These are phyloP conservation scores for Nomada hirtipes DNA, from an alignment of 2,888 invertebrate genomes.

Conservation along the genomic window DNA sequence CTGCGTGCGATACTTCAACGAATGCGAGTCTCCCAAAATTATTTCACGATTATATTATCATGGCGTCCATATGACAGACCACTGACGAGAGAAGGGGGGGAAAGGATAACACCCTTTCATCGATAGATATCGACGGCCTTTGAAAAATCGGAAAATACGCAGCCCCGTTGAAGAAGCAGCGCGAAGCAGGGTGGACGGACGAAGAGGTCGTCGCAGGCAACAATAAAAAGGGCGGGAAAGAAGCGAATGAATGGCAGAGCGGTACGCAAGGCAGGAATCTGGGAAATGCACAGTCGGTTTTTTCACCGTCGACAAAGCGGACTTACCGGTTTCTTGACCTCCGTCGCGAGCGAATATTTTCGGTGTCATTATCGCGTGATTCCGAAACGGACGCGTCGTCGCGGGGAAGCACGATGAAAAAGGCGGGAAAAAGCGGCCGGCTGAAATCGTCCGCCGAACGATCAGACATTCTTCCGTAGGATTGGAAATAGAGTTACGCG, in stretches of 20 bases:
- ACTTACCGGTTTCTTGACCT: constrained; percentile 78
- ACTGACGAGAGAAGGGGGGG: not conserved
- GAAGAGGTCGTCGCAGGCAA: no score
- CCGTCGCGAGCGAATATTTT: constrained; percentile 78
- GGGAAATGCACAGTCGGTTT: constrained; percentile 48
- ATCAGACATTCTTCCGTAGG: not conserved
- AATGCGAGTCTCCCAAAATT: no score
- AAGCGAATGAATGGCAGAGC: constrained; percentile 44
- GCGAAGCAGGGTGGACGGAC: not conserved
- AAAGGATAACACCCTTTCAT: not conserved
- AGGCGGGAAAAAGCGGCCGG: not conserved
- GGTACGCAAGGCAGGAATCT: constrained; percentile 51
- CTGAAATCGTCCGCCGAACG: not conserved
- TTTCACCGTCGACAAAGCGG: constrained; percentile 47
- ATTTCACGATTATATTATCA: not conserved
- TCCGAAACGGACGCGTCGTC: constrained; percentile 42
- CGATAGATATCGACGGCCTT: constrained; percentile 16
- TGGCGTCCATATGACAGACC: not conserved
- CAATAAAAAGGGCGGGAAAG: not conserved
- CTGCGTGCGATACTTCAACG: no score
- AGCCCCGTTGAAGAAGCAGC: no score
- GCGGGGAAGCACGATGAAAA: not conserved
- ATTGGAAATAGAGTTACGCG: not conserved
- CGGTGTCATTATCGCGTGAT: constrained; percentile 67
- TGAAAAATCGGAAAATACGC: constrained; percentile 21